Conservation (phyloP, 2,113 vertebrate genomes). For the Pterocles burchelli region DNA sequence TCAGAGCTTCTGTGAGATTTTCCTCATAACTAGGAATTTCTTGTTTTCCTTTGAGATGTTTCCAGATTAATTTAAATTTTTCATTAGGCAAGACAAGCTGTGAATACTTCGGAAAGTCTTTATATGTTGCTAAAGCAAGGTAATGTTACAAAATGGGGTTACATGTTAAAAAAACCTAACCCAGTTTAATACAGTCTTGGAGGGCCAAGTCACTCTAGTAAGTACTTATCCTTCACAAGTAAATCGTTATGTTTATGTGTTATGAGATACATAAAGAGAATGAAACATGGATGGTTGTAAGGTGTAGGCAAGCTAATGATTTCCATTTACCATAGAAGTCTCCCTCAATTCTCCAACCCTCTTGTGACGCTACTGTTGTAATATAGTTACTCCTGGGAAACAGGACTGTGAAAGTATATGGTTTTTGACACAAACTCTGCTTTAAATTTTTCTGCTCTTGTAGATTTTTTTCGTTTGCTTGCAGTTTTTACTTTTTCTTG, state of each 20-base stretch:
- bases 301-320: background rate
- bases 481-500: background rate
- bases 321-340: background rate
- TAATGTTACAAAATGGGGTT: background rate
- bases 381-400: background rate
- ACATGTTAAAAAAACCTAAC: background rate
- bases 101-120: background rate
- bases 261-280: background rate
- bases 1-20: background rate
- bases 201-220: accelerated
- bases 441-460: background rate
- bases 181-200: background rate
- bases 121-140: background rate
- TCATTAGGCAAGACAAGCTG: background rate
- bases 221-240: background rate
- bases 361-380: background rate
- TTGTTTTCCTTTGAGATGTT: background rate
- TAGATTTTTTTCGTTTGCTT: background rate
- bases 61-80: background rate
- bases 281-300: background rate
- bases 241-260: background rate
- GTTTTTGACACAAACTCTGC: background rate
- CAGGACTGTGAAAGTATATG: background rate
- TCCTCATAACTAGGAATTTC: background rate
- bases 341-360: accelerated